Evolutionary conservation across 2,888 invertebrate genomes (phyloP), one percentile per base, ranked within the genome.

Genomic region (Biston betularia): DNA sequence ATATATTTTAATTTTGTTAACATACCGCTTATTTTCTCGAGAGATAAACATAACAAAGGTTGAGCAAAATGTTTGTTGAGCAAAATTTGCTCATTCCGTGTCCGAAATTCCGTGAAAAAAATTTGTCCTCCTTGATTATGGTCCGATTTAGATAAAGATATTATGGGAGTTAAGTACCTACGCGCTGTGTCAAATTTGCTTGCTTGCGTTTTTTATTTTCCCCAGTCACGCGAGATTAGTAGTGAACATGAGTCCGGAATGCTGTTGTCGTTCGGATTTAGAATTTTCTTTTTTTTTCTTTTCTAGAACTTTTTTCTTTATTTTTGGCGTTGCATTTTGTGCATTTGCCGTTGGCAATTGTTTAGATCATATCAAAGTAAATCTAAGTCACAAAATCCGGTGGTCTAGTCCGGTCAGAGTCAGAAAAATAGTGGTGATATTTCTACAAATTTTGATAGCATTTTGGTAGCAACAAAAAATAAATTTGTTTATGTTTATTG

Each of bases 121-220:
- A 84, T 84, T 77, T 79, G 84, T 86, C 83, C 74, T 83, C 81
- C 73, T 82, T 86, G 83, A 89, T 88, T 86, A 88, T 84, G 81
- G 80, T 73, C 73, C 85, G 86, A 89, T 91, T 91, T 89, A 88
- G 89, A 90, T 91, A 89, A 85, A 90, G 89, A 90, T 90, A 90
- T 90, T 84, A 83, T 54, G 84, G n/a, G 84, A 85, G 85, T 89
- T 88, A 86, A 89, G 85, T 87, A 24, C 24, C 24, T 24, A 85
- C 84, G 70, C 79, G 78, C 79, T 88, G 88, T 88, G 88, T 92
- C 91, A 91, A 92, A 92, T 90, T 90, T 84, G 86, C 82, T 80
- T 83, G 86, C 79, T 76, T 70, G 77, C 75, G 75, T 78, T 79
- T 82, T 90, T 92, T 90, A 92, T 91, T 87, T 72, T 68, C 56